Conservation (phyloP, 2,888 invertebrate genomes). For the Nomada fabriciana region DNA sequence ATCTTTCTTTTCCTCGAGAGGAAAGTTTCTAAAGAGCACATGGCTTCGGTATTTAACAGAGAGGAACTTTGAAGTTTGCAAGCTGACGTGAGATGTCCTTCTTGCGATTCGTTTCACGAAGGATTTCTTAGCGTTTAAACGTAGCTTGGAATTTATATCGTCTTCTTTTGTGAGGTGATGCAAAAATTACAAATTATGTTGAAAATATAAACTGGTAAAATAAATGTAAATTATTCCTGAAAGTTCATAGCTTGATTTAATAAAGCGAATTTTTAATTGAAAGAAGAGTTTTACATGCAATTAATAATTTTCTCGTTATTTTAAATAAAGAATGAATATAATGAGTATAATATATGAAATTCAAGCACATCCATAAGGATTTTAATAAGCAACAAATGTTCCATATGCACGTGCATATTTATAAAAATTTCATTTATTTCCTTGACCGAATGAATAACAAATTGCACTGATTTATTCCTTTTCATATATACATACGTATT, state of each 20-base stretch:
- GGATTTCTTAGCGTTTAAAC: background rate
- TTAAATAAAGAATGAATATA: background rate
- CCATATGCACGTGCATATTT: background rate
- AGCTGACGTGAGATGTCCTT: background rate
- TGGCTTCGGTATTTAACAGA: constrained; percentile 5
- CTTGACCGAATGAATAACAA: background rate
- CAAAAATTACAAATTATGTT: too few species aligned
- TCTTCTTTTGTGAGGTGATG: too few species aligned
- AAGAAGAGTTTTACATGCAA: background rate
- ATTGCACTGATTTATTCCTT: too few species aligned
- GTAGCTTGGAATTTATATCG: background rate
- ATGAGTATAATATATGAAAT: background rate
- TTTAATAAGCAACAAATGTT: background rate
- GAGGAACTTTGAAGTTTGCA: background rate
- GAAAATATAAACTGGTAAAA: too few species aligned
- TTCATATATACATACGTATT: too few species aligned
- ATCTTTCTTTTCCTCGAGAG: constrained; percentile 26
- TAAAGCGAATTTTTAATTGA: background rate
- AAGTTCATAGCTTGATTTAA: background rate
- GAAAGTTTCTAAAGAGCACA: constrained; percentile 35
- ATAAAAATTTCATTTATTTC: background rate
- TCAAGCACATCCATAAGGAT: background rate
- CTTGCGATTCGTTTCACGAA: background rate
- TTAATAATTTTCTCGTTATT: background rate
- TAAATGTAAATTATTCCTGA: background rate